These are phyloP conservation scores for Sminthurides aquaticus DNA, from an alignment of 2,888 invertebrate genomes.

Conservation along the genomic window DNA sequence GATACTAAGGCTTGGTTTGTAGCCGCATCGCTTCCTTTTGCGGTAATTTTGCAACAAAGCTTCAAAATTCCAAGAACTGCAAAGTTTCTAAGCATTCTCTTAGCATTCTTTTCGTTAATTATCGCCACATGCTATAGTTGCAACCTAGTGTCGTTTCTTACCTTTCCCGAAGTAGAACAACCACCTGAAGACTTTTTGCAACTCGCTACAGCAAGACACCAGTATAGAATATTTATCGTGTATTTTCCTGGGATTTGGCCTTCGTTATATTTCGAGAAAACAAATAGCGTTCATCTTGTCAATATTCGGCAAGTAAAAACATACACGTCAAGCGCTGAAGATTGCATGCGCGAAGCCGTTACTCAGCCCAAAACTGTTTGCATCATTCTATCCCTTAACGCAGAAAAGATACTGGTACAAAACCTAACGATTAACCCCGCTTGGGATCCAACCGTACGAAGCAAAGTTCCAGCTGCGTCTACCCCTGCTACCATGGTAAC, in stretches of 20 bases:
- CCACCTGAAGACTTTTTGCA: constrained; percentile 4
- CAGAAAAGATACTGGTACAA: background rate
- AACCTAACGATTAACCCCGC: background rate
- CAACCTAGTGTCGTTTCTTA: constrained; percentile 12
- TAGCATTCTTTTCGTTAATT: constrained; percentile 7
- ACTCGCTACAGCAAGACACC: background rate
- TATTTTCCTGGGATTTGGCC: background rate
- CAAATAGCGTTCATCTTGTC: background rate
- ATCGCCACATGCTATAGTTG: constrained; percentile 8
- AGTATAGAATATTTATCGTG: background rate
- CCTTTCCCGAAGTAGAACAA: constrained; percentile 10
- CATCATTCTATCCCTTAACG: background rate
- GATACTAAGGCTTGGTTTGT: background rate
- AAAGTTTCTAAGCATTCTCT: constrained; percentile 1
- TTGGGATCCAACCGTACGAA: background rate
- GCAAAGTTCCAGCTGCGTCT: background rate
- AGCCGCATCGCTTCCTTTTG: background rate
- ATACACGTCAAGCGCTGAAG: background rate
- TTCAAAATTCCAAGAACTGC: background rate
- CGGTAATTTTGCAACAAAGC: background rate
- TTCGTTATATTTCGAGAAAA: background rate
- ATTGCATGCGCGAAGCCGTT: background rate
- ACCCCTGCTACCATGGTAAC: background rate
- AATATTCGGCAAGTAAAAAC: background rate
- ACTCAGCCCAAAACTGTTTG: constrained; percentile 4